These are phyloP conservation scores for Gracilinanus agilis DNA, from an alignment of 2,113 vertebrate genomes.

Conservation along the genomic window DNA sequence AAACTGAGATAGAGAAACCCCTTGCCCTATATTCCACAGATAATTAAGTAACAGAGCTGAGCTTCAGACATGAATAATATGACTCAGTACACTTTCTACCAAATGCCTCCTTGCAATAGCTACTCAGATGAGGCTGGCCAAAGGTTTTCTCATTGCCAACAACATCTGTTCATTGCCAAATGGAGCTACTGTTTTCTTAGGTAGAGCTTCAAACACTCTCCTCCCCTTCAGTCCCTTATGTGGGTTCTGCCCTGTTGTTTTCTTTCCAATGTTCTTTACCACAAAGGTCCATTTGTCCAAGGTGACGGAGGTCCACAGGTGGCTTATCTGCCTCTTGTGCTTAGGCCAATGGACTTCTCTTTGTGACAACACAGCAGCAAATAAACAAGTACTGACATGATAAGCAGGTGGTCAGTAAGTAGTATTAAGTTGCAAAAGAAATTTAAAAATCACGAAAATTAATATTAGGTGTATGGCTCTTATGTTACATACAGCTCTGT, in stretches of 20 bases:
- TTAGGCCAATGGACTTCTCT: conserved; percentile 7
- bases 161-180: conserved; percentile 39
- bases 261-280: not conserved
- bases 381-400: not conserved
- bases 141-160: conserved; percentile 4
- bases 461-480: conserved; percentile 24
- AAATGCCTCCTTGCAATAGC: not conserved
- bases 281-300: conserved; percentile 17
- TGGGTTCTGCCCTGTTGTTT: not conserved
- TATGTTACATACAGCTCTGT: not conserved
- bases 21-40: not conserved
- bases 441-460: not conserved
- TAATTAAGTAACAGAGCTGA: not conserved
- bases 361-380: not conserved
- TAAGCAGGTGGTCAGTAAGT: not conserved
- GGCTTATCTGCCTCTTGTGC: not conserved
- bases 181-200: conserved; percentile 17
- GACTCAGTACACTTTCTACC: not conserved
- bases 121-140: not conserved
- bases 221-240: not conserved
- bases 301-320: not conserved
- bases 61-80: not conserved
- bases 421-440: conserved; percentile 10
- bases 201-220: not conserved
- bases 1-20: not conserved